Evolutionary conservation across 2,113 vertebrate genomes (phyloP).

Genomic region (Zootoca vivipara): DNA sequence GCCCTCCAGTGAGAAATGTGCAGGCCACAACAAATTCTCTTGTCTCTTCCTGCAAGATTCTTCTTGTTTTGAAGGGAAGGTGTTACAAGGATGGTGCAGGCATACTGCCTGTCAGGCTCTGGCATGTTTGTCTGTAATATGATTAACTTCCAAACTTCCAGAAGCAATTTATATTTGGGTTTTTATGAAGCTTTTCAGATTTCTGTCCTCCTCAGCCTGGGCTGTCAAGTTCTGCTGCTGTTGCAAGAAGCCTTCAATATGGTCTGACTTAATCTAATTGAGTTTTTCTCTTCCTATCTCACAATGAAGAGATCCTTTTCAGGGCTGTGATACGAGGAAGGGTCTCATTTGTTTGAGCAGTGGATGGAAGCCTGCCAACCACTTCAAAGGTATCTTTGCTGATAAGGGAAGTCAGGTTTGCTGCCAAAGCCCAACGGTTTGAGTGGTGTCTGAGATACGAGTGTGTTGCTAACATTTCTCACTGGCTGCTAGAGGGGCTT

Average conservation of each 20-base stretch:
- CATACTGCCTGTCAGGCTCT: rapidly evolving
- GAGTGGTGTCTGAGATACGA: constrained; percentile 28
- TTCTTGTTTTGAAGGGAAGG: neutral
- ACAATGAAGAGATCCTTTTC: constrained; percentile 47
- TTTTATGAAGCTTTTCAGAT: neutral
- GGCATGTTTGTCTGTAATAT: neutral
- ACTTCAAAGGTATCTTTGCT: constrained; percentile 61
- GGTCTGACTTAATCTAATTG: constrained; percentile 27
- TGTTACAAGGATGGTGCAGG: neutral
- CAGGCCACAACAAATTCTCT: neutral
- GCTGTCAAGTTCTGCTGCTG: neutral
- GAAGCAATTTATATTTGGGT: rapidly evolving
- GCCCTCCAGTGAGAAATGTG: neutral
- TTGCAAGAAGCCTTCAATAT: neutral
- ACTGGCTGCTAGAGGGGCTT: constrained; percentile 17
- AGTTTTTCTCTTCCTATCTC: neutral
- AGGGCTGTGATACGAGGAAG: constrained; percentile 45
- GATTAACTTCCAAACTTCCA: neutral
- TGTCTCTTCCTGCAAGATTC: rapidly evolving
- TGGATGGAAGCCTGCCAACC: constrained; percentile 57
- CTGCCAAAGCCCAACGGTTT: constrained; percentile 56
- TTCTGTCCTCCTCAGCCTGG: neutral
- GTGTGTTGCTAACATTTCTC: constrained; percentile 11
- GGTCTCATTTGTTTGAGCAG: constrained; percentile 47
- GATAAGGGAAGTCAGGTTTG: constrained; percentile 60